Evolutionary conservation across 2,888 invertebrate species (phyloP).

Genomic region (Scaptomyza parva): DNA sequence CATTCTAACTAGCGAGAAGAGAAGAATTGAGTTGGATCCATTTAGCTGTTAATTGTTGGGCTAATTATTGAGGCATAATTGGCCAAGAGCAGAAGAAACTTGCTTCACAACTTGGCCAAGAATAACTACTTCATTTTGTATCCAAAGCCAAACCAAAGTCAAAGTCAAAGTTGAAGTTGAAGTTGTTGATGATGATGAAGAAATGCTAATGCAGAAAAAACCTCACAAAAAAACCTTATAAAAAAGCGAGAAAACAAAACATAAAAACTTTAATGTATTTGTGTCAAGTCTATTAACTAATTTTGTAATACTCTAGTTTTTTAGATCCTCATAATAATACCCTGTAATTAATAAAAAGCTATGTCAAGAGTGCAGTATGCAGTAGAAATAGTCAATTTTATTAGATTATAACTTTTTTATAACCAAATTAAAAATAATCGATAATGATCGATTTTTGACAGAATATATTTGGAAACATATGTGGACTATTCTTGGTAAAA

Average conservation of each 20-base stretch:
- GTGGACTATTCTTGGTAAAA: not conserved
- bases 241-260: no score
- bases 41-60: slow-evolving; percentile 42
- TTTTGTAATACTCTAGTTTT: slow-evolving; percentile 31
- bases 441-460: not conserved
- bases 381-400: no score
- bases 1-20: slow-evolving; percentile 38
- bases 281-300: slow-evolving; percentile 73
- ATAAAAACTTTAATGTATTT: slow-evolving; percentile 51
- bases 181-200: slow-evolving; percentile 37
- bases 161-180: slow-evolving; percentile 30
- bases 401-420: no score
- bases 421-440: not conserved
- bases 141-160: slow-evolving; percentile 6
- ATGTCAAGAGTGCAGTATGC: no score
- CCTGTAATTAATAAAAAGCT: not conserved
- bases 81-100: not conserved
- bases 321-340: slow-evolving; percentile 21
- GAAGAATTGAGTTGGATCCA: slow-evolving; percentile 12
- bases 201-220: slow-evolving; percentile 55
- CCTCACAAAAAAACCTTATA: slow-evolving; percentile 6
- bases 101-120: slow-evolving; percentile 16
- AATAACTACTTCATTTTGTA: not conserved
- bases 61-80: slow-evolving; percentile 42
- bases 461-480: not conserved